A percentile compares a stretch with the other conserved stretches of the same genome.
These are phyloP conservation scores for Sternarchorhynchus goeldii DNA, from an alignment of 2,797 vertebrate genomes.

Conservation along the genomic window DNA sequence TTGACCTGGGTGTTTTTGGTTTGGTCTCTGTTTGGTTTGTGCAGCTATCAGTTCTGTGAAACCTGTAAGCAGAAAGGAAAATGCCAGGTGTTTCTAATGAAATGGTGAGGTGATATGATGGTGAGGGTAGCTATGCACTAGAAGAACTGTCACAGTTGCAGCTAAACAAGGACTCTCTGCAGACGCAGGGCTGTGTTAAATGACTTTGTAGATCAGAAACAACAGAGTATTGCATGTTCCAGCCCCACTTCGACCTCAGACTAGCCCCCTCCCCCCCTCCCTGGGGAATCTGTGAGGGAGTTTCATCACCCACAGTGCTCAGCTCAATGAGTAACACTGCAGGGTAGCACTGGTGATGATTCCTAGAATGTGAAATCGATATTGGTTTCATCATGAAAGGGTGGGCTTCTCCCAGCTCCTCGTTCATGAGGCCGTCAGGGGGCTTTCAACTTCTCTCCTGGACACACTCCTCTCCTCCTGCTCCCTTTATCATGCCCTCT, in stretches of 20 bases:
- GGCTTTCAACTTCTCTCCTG: neutral
- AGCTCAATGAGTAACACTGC: constrained; percentile 35
- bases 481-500: neutral
- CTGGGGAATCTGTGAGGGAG: neutral
- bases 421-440: neutral
- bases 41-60: too few species aligned
- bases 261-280: neutral
- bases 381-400: constrained; percentile 39
- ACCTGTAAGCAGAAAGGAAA: too few species aligned
- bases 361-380: constrained; percentile 48
- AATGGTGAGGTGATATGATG: too few species aligned
- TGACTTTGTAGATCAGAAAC: constrained; percentile 8
- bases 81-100: too few species aligned
- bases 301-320: constrained; percentile 13
- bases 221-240: neutral
- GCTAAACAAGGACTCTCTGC: neutral
- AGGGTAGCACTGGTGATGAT: constrained; percentile 35
- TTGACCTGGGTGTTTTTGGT: too few species aligned
- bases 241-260: neutral
- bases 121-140: neutral
- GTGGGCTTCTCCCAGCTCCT: constrained; percentile 6
- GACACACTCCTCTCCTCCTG: neutral
- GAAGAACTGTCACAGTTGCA: neutral
- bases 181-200: neutral
- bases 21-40: too few species aligned